Evolutionary conservation across 37 sponge, comb jelly and placozoan genomes (phyloP), one percentile per base, ranked within the genome.

Genomic region (Eunapius fragilis): DNA sequence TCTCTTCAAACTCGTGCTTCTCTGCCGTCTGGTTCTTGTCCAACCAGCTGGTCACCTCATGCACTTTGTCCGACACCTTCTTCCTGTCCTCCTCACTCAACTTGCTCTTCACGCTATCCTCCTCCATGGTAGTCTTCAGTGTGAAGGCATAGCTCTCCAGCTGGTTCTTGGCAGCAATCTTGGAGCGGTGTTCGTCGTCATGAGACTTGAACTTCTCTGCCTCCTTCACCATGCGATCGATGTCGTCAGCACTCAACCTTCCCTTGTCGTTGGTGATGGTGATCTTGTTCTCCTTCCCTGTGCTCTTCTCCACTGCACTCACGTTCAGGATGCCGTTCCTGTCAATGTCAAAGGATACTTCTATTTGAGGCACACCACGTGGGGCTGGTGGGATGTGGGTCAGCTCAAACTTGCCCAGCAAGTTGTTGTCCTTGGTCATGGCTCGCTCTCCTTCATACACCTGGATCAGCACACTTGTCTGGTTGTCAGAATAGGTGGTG

Each of bases 91-190:
- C 80, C 25, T 76, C 67, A 34, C 74, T 49, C 48, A 96, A 72
- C 79, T 94, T 96, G 80, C 97, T 97, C 87, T 97, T 97, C 48
- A 97, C 86, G 33, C 95, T 96, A 31, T 99, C 99, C 27, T 80
- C 86, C 25, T 68, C 84, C 17, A 85, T 41, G n/a, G 96, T 77
- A 67, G 48, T 72, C 86, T 87, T 47, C 30, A 94, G 32, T 31
- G 82, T 76, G 79, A 91, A 93, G 38, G 85, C 78, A 77, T 93
- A 96, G 84, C 83, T 91, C 79, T 96, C 96, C 31, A 96, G 81
- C 26, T 79, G 69, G 81, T 96, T 96, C 72, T 87, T 88, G 14
- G 93, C 81, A 23, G 84, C 68, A 5, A 96, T 28, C 19, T 87
- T n/a, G 45, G 76, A 84, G 24, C 92, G 58, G 37, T 93, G 94